phyloP scores from a whole-genome alignment of 2,113 vertebrate genomes.

The Felis chaus region DNA sequence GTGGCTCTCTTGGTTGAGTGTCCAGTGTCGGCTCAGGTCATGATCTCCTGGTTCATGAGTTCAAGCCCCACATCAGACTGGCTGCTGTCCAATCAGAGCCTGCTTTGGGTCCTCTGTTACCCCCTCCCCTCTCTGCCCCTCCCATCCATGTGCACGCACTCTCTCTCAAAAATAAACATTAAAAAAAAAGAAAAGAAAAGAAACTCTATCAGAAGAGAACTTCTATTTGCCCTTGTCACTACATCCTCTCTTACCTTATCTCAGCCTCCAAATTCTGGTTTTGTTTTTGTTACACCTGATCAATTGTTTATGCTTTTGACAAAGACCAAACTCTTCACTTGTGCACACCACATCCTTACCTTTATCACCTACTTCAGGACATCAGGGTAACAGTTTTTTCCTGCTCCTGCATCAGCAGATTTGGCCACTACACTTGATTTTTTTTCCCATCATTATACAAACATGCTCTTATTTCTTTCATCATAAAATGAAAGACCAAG shows the following conservation, averaged over 20 bases:
- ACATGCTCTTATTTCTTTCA: background rate
- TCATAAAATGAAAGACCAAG: background rate
- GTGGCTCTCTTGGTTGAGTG: no score
- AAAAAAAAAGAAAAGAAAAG: background rate
- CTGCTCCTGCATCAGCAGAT: background rate
- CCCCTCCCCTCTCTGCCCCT: no score
- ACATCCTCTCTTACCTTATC: background rate
- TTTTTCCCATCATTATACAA: background rate
- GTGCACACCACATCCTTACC: background rate
- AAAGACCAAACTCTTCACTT: background rate
- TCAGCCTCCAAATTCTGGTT: background rate
- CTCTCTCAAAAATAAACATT: no score
- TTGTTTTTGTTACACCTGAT: background rate
- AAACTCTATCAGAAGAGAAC: background rate
- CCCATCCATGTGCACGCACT: no score
- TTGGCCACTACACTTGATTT: background rate
- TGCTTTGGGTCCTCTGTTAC: no score
- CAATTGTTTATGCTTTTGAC: background rate
- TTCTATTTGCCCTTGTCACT: background rate
- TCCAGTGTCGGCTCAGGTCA: no score
- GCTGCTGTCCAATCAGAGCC: no score
- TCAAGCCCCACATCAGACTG: no score
- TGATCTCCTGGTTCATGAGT: no score
- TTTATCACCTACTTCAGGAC: background rate
- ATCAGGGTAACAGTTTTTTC: background rate